Evolutionary conservation across 2,888 invertebrate species (phyloP).

Genomic region (Philhelius pedissequus): DNA sequence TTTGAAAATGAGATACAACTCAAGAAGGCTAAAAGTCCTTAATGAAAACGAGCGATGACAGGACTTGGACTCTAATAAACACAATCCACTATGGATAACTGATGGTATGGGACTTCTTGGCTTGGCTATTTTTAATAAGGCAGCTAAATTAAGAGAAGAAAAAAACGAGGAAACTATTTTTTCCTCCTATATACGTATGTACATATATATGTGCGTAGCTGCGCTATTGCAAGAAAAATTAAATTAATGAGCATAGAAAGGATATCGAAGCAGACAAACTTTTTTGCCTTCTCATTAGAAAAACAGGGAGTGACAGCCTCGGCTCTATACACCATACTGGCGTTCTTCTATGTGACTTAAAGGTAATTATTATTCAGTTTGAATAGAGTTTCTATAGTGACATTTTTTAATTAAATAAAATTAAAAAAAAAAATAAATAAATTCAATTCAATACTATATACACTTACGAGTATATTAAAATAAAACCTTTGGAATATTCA

Average conservation of each 20-base stretch:
- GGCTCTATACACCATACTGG: neutral
- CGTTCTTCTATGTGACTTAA: neutral
- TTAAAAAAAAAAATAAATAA: neutral
- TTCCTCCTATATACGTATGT: neutral
- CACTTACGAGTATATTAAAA: neutral
- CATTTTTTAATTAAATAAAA: conserved; percentile 42
- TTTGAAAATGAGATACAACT: conserved; percentile 68
- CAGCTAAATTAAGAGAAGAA: neutral
- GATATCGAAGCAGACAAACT: conserved; percentile 25
- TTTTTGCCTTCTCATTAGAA: conserved; percentile 33
- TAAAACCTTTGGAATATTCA: conserved; percentile 50
- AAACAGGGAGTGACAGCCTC: conserved; percentile 45
- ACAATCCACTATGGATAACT: neutral
- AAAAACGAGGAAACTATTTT: conserved; percentile 20
- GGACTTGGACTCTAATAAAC: neutral
- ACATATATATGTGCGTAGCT: too few species aligned
- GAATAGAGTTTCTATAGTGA: conserved; percentile 20
- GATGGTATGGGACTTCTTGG: neutral
- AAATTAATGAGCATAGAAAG: conserved; percentile 60
- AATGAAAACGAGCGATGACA: conserved; percentile 59
- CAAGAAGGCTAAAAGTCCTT: conserved; percentile 54
- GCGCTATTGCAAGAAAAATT: conserved; percentile 54
- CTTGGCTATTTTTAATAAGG: conserved; percentile 35
- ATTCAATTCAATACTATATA: conserved; percentile 3
- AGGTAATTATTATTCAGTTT: conserved; percentile 45